phyloP scores from a whole-genome alignment of 2,888 invertebrate species.

The Archips crataeganus region DNA sequence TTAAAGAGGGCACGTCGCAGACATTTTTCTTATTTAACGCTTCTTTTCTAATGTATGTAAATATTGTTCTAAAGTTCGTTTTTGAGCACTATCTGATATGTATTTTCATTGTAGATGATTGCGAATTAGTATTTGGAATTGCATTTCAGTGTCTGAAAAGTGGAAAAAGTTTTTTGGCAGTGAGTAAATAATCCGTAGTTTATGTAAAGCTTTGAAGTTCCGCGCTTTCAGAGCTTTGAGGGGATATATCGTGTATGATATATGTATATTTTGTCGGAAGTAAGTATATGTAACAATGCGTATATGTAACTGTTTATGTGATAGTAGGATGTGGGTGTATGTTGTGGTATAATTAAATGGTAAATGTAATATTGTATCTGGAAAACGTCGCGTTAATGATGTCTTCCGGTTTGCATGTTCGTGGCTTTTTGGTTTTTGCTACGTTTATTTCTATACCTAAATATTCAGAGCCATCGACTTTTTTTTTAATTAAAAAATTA shows the following conservation, averaged over 20 bases:
- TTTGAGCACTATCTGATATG: slow-evolving; percentile 42
- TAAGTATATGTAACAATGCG: slow-evolving; percentile 42
- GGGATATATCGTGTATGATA: slow-evolving; percentile 38
- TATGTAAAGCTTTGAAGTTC: slow-evolving; percentile 63
- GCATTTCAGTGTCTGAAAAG: slow-evolving; percentile 84
- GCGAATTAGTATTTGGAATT: slow-evolving; percentile 81
- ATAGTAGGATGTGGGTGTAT: slow-evolving; percentile 40
- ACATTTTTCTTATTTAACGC: slow-evolving; percentile 29
- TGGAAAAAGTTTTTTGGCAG: slow-evolving; percentile 84
- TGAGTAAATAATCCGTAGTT: slow-evolving; percentile 78
- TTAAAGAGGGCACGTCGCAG: not conserved
- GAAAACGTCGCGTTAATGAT: not conserved
- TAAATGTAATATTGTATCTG: not conserved
- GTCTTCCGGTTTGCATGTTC: slow-evolving; percentile 32
- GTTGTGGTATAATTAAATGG: not conserved
- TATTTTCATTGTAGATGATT: slow-evolving; percentile 55
- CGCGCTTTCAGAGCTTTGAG: slow-evolving; percentile 37
- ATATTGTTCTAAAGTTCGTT: slow-evolving; percentile 13
- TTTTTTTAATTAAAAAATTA: not conserved
- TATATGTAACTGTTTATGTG: slow-evolving; percentile 46
- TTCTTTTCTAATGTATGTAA: slow-evolving; percentile 28
- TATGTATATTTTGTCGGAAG: slow-evolving; percentile 46
- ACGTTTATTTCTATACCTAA: not conserved
- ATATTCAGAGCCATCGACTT: not conserved
- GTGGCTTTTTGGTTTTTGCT: slow-evolving; percentile 28